Base-by-base conservation (phyloP, 2,888 invertebrate genomes). In the Drosophila paracracens region DNA sequence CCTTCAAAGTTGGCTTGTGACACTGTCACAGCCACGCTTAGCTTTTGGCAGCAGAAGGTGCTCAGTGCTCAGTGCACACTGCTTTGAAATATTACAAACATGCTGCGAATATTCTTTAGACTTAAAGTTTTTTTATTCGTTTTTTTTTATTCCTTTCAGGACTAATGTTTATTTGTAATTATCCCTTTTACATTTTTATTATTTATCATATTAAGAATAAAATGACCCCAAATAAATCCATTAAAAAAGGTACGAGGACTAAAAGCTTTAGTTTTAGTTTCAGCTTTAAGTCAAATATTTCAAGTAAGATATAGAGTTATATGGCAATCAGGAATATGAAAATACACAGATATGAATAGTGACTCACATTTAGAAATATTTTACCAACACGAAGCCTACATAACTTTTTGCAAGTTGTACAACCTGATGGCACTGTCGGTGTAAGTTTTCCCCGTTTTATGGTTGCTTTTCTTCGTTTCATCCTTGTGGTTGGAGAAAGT, bases 1-100 rank as follows among this genome's bases (percentile, higher is more conserved):
- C 70, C 65, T 57, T 62, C 67, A 53, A 62, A 61, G 58, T 50
- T 43, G 48, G 51, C 43, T 51, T 60, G 25, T 53, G 63, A 66
- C 66, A 63, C 58, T 67, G 36, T 63, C 52, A 38, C 62, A 52
- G 40, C 43, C 35, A 25, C 21, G n/a, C 54, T 52, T 62, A 64
- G 51, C 62, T 64, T 64, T 51, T 52, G 61, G 33, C 69, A 51
- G 21, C 53, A 61, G 43, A 70, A 63, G 36, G 52, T 60, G 46
- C 60, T n/a, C 43, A 27, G 52, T 60, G 46, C 59, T 18, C 43
- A 25, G 40, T 35, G 62, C 60, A 68, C 51, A 79, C 54, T 63
- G 64, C 62, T 33, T 16, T 4, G 21, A 53, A 38, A 10, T 36
- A 2, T 11, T n/a, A 25, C 18, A 36, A 62, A 1, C 18, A 21